Conservation (phyloP, 2,113 vertebrate species). For the Thalassarche chlororhynchos region DNA sequence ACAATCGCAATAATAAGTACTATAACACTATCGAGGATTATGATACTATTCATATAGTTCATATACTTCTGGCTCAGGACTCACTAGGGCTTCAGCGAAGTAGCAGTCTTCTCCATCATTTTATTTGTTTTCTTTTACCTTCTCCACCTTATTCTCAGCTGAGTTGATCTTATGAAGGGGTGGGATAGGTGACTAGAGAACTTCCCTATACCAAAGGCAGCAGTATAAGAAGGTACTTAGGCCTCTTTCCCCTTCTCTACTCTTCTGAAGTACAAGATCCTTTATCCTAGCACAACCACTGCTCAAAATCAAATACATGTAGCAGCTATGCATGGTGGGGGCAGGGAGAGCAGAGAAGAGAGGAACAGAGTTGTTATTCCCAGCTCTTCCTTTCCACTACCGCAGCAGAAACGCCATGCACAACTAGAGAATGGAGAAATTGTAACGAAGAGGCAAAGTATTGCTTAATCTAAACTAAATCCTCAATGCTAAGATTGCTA, state of each 20-base stretch:
- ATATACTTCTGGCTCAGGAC: background rate
- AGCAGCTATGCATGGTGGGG: background rate
- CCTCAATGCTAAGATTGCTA: background rate
- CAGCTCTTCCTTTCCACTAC: background rate
- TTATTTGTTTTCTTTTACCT: background rate
- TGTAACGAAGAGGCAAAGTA: background rate
- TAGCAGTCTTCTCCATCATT: background rate
- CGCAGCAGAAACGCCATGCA: background rate
- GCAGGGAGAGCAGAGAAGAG: background rate
- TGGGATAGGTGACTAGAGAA: background rate
- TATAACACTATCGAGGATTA: background rate
- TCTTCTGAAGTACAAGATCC: background rate
- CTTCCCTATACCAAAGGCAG: background rate
- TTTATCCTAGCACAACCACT: background rate
- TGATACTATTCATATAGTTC: background rate
- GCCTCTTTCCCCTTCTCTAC: background rate
- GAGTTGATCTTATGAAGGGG: background rate
- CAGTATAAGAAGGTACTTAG: background rate
- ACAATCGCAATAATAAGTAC: accelerated
- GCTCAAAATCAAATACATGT: background rate
- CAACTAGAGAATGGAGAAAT: background rate
- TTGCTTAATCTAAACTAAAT: background rate
- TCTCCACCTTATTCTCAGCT: background rate
- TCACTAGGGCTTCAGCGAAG: background rate
- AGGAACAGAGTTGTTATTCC: background rate